Evolutionary conservation across 2,797 vertebrate genomes (phyloP).

Genomic region (Leptoclinus maculatus): DNA sequence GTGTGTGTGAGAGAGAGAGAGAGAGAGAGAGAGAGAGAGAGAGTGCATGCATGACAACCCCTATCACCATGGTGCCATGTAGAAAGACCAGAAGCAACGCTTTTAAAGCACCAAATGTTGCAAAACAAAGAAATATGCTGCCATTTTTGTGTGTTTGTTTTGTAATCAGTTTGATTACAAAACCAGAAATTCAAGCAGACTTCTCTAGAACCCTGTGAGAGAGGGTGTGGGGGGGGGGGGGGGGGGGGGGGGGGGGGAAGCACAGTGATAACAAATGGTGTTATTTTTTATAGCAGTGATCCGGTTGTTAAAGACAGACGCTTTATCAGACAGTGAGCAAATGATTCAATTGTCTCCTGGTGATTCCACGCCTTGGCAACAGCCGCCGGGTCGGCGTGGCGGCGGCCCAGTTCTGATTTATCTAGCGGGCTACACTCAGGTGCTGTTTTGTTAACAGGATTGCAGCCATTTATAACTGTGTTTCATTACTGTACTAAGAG

Average conservation of each 20-base stretch:
- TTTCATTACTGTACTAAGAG: conserved; percentile 86
- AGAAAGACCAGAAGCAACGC: conserved; percentile 58
- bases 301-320: conserved; percentile 69
- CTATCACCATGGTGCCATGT: conserved; percentile 55
- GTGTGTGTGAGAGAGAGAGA: conserved; percentile 10
- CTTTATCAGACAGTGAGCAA: conserved; percentile 80
- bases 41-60: conserved; percentile 52
- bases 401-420: conserved; percentile 80
- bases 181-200: conserved; percentile 45
- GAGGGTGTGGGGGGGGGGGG: too few relatives aligned
- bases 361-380: conserved; percentile 77
- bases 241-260: background rate
- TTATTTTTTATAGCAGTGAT: conserved; percentile 65
- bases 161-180: conserved; percentile 52
- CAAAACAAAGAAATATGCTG: conserved; percentile 52
- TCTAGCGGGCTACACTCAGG: conserved; percentile 78
- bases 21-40: conserved; percentile 6
- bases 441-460: conserved; percentile 86
- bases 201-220: conserved; percentile 23
- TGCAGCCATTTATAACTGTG: conserved; percentile 85
- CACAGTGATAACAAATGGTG: conserved; percentile 56
- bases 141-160: conserved; percentile 18
- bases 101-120: conserved; percentile 49
- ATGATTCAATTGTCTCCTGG: conserved; percentile 83
- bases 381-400: conserved; percentile 68